Conservation (phyloP, 2,113 vertebrate genomes). For the Corythaeola cristata region DNA sequence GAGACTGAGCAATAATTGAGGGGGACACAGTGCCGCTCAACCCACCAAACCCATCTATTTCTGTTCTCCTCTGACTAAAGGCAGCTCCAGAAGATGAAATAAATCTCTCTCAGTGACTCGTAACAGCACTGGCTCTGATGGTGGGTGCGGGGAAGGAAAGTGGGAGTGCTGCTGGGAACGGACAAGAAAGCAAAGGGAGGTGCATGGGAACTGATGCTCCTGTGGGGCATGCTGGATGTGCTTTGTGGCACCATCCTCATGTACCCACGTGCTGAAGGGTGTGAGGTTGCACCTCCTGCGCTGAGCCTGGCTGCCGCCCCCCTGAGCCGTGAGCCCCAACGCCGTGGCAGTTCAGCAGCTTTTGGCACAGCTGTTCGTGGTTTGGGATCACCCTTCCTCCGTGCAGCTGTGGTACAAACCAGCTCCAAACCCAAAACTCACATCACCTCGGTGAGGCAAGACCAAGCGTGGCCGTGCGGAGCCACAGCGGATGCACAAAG, state of each 20-base stretch:
- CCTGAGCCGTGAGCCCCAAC: neutral
- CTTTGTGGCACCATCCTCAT: neutral
- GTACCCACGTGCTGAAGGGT: neutral
- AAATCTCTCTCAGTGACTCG: neutral
- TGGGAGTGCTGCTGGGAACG: neutral
- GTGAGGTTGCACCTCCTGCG: neutral
- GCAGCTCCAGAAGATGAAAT: neutral
- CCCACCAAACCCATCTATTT: neutral
- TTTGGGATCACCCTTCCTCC: neutral
- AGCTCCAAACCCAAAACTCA: neutral
- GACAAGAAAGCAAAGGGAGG: neutral
- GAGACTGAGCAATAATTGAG: neutral
- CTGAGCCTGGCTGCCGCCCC: neutral
- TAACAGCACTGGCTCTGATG: neutral
- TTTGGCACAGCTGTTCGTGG: neutral
- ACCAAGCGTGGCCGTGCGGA: neutral
- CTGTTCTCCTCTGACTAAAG: neutral
- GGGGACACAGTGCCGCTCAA: neutral
- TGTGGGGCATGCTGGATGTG: rapidly evolving
- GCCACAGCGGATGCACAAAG: neutral
- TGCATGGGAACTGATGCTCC: neutral
- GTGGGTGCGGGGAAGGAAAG: neutral
- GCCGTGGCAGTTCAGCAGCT: rapidly evolving
- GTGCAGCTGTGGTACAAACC: neutral
- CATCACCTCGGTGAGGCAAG: no score